Conservation (phyloP, 2,797 vertebrate species). For the Synaphobranchus kaupii region DNA sequence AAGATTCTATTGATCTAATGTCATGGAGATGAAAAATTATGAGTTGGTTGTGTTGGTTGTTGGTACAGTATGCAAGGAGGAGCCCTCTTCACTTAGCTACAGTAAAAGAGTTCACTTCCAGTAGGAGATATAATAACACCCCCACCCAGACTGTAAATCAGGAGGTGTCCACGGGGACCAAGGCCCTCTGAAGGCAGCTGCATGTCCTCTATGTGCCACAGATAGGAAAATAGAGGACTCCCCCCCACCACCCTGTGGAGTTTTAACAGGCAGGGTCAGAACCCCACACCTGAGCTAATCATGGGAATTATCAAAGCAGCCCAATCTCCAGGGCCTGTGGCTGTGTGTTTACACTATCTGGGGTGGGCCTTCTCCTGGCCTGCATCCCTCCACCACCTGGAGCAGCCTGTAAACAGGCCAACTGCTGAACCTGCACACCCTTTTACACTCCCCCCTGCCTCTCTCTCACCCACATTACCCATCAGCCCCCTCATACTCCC, state of each 20-base stretch:
- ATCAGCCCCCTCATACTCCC: background rate
- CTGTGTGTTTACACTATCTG: conserved; percentile 73
- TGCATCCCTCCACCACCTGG: conserved; percentile 41
- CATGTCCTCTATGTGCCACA: conserved; percentile 54
- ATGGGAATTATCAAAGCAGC: conserved; percentile 68
- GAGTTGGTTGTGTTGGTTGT: too few relatives aligned
- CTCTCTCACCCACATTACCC: background rate
- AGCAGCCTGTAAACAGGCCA: conserved; percentile 31
- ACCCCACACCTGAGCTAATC: conserved; percentile 75
- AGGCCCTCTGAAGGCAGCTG: conserved; percentile 64
- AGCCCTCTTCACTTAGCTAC: background rate
- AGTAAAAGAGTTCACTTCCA: conserved; percentile 20
- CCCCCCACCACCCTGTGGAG: conserved; percentile 48
- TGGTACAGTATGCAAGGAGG: background rate
- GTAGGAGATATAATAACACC: background rate
- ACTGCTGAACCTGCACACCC: background rate
- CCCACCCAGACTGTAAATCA: background rate
- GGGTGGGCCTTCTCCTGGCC: conserved; percentile 58
- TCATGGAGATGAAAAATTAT: too few relatives aligned
- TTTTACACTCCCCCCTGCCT: background rate
- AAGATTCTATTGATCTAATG: too few relatives aligned
- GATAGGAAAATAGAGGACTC: conserved; percentile 69
- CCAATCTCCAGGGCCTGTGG: conserved; percentile 52
- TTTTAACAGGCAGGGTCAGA: conserved; percentile 69
- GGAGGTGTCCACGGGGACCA: conserved; percentile 33